These are phyloP conservation scores for Tokudaia tokunoshimensis DNA, from an alignment of 2,797 vertebrate species.

Conservation along the genomic window DNA sequence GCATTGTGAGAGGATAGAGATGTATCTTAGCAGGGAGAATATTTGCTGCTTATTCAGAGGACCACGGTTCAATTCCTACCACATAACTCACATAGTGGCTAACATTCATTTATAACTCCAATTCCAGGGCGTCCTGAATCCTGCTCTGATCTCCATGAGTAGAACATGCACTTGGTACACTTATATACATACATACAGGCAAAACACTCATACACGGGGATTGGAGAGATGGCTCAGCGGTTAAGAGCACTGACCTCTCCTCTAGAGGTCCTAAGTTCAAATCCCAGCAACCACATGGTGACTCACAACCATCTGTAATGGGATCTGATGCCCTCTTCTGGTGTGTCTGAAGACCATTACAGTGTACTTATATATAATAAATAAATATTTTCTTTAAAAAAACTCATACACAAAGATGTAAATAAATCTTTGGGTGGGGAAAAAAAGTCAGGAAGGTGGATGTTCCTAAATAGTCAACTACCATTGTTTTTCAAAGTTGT, in stretches of 20 bases:
- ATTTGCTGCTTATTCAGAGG: background rate
- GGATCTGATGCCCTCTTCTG: too few relatives aligned
- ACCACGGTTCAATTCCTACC: background rate
- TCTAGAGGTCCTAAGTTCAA: too few relatives aligned
- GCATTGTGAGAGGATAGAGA: background rate
- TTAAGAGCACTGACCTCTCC: too few relatives aligned
- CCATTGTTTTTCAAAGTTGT: background rate
- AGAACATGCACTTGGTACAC: background rate
- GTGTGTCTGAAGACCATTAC: too few relatives aligned
- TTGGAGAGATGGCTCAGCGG: too few relatives aligned
- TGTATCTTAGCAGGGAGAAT: background rate
- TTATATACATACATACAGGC: background rate
- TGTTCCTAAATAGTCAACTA: background rate
- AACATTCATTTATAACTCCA: background rate
- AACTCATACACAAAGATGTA: background rate
- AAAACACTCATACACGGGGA: background rate
- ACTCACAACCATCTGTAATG: too few relatives aligned
- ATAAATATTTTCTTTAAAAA: too few relatives aligned
- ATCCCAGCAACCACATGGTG: too few relatives aligned
- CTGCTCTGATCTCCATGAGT: background rate
- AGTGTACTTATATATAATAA: too few relatives aligned
- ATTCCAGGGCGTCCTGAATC: too few relatives aligned
- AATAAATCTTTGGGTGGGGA: background rate
- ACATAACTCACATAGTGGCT: background rate
- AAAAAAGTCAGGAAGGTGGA: background rate